These are phyloP conservation scores for Limanda limanda DNA, from an alignment of 2,113 vertebrate genomes.

Conservation along the genomic window DNA sequence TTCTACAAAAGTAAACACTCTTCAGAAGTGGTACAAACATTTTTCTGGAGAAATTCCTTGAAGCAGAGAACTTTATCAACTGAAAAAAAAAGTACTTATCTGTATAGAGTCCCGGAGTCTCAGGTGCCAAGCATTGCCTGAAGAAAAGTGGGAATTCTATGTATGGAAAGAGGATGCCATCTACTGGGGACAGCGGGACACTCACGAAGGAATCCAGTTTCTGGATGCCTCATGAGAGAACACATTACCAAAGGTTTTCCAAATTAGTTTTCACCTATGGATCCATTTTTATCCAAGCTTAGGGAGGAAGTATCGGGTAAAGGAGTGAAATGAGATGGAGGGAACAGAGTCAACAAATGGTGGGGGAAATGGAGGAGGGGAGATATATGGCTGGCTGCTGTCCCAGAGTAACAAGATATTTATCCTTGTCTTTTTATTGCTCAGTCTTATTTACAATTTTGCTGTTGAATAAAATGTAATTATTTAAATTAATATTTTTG, in stretches of 20 bases:
- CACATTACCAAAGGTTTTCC: background rate
- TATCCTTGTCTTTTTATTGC: background rate
- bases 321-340: background rate
- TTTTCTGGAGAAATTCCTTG: background rate
- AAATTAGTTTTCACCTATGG: too few species aligned
- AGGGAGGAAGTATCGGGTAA: background rate
- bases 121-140: background rate
- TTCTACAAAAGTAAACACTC: background rate
- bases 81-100: background rate
- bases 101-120: background rate
- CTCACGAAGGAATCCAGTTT: background rate
- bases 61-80: background rate
- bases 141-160: conserved; percentile 37
- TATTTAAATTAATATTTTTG: too few species aligned
- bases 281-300: too few species aligned
- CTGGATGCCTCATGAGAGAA: background rate
- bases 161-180: conserved; percentile 71
- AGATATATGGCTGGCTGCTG: background rate
- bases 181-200: conserved; percentile 71
- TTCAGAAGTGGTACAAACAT: background rate
- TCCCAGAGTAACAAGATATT: background rate
- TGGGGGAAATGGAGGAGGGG: background rate
- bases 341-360: background rate
- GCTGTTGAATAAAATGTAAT: background rate
- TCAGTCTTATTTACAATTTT: background rate